These are phyloP conservation scores for Trematomus bernacchii DNA, from an alignment of 2,797 vertebrate genomes.

Conservation along the genomic window DNA sequence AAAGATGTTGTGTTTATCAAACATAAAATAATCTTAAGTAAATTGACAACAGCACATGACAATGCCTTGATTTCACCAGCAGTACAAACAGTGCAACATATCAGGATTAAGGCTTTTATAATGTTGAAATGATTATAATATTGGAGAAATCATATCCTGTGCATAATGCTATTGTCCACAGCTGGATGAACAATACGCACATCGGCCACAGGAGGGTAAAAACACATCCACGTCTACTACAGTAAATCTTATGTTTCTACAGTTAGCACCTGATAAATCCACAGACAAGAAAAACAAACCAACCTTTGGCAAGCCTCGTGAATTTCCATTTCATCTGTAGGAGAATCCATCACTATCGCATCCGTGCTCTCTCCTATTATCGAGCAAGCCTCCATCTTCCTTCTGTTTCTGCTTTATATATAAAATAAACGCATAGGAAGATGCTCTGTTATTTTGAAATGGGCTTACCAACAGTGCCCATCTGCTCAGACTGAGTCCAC, in stretches of 20 bases:
- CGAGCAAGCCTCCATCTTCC: constrained; percentile 79
- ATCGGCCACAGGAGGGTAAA: constrained; percentile 33
- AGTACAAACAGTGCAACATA: not conserved
- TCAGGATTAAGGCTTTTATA: not conserved
- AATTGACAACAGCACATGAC: constrained; percentile 5
- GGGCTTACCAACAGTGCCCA: constrained; percentile 14
- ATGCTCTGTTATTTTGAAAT: not conserved
- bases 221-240: constrained; percentile 4
- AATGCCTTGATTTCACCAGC: constrained; percentile 9
- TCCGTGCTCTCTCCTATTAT: constrained; percentile 79
- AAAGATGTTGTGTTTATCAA: not conserved
- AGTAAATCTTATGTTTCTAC: not conserved
- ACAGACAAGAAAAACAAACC: constrained; percentile 37
- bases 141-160: constrained; percentile 9
- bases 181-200: constrained; percentile 48
- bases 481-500: constrained; percentile 47
- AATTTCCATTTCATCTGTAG: constrained; percentile 68
- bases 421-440: no score
- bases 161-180: constrained; percentile 37
- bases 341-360: constrained; percentile 79
- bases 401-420: not conserved
- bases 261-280: not conserved
- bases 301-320: constrained; percentile 80
- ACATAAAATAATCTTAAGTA: constrained; percentile 16
- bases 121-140: constrained; percentile 10